Evolutionary conservation across 2,113 vertebrate species (phyloP).

Genomic region (Lichenostomus cassidix): DNA sequence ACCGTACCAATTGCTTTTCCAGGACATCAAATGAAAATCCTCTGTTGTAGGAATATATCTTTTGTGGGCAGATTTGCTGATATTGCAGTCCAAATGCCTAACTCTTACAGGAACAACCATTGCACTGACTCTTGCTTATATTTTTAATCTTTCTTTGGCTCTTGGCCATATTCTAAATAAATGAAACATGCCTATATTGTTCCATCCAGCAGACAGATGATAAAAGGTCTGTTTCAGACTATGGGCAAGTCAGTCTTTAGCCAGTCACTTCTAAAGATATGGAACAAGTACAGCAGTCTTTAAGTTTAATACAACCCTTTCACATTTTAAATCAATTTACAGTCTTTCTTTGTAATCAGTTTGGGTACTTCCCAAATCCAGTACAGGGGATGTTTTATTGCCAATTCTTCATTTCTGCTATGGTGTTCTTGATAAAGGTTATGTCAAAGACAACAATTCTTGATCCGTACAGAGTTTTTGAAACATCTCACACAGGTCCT

Average conservation of each 20-base stretch:
- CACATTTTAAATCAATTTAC: conserved; percentile 64
- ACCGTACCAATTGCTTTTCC: neutral
- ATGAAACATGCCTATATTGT: conserved; percentile 51
- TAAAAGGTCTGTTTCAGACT: conserved; percentile 53
- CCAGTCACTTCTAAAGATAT: conserved; percentile 43
- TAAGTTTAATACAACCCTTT: conserved; percentile 38
- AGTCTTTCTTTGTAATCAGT: conserved; percentile 51
- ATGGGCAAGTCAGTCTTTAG: conserved; percentile 33
- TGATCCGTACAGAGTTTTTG: conserved; percentile 12
- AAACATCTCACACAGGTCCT: neutral
- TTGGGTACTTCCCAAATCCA: conserved; percentile 54
- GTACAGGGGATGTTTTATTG: conserved; percentile 31
- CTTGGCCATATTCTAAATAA: conserved; percentile 54
- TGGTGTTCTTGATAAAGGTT: conserved; percentile 39
- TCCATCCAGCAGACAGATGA: conserved; percentile 43
- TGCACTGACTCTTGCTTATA: conserved; percentile 42
- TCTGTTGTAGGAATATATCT: conserved; percentile 9
- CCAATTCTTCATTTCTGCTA: conserved; percentile 42
- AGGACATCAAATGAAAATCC: conserved; percentile 18
- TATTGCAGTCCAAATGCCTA: conserved; percentile 45
- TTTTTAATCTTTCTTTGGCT: conserved; percentile 53
- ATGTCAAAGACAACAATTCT: conserved; percentile 23
- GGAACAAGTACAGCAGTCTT: conserved; percentile 52
- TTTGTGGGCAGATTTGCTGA: conserved; percentile 36
- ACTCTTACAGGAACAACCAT: conserved; percentile 42